These are phyloP conservation scores for Carpatolechia fugitivella DNA, from an alignment of 2,888 invertebrate species.

Conservation along the genomic window DNA sequence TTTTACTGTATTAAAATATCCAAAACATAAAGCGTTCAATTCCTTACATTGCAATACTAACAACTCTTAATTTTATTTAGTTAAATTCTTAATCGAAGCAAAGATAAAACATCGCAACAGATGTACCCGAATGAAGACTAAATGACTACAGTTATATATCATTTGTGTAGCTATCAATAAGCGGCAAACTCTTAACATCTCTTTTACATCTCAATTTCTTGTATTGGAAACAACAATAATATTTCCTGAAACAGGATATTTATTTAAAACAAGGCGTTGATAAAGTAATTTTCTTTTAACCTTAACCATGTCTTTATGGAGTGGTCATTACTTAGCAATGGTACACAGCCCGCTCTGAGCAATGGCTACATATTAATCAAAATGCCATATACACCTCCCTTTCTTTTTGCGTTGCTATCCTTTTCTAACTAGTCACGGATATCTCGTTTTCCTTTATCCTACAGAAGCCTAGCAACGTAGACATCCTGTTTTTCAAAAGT, in stretches of 20 bases:
- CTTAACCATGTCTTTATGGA: constrained; percentile 80
- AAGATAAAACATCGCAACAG: constrained; percentile 29
- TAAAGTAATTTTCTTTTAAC: constrained; percentile 80
- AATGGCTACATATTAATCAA: constrained; percentile 78
- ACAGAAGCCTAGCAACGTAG: constrained; percentile 43
- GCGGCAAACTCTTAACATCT: constrained; percentile 71
- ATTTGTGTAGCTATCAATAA: constrained; percentile 74
- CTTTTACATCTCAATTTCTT: constrained; percentile 75
- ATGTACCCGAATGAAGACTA: constrained; percentile 44
- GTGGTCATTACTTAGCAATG: constrained; percentile 79
- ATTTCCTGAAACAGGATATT: constrained; percentile 80
- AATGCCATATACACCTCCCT: constrained; percentile 73
- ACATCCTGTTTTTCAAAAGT: constrained; percentile 29
- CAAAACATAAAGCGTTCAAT: too few relatives aligned
- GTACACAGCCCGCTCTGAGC: constrained; percentile 78
- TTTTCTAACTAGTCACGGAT: constrained; percentile 67
- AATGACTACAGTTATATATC: constrained; percentile 67
- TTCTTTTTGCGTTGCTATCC: constrained; percentile 55
- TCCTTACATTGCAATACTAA: not conserved
- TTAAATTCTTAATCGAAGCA: constrained; percentile 11
- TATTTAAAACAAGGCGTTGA: constrained; percentile 80
- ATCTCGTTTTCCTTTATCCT: constrained; percentile 60
- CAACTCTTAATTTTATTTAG: constrained; percentile 7
- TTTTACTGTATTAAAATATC: too few relatives aligned
- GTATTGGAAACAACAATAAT: constrained; percentile 78